A percentile compares a stretch with the other conserved stretches of the same genome.
These are phyloP conservation scores for Aquatica leii DNA, from an alignment of 2,888 invertebrate genomes.

Conservation along the genomic window DNA sequence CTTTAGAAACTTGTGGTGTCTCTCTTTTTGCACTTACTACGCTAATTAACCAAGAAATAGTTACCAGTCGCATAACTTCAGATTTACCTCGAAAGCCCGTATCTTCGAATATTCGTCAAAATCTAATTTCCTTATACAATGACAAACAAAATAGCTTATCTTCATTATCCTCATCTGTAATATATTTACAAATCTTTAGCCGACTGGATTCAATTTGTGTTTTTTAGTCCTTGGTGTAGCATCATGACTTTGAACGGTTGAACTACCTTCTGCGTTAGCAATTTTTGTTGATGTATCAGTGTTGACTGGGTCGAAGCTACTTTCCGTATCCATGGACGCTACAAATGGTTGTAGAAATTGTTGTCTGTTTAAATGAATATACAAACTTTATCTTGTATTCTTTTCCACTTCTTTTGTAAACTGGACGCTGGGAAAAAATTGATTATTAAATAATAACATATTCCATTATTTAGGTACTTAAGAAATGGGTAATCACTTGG, in stretches of 20 bases:
- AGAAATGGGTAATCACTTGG: background rate
- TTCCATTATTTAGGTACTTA: conserved; percentile 2
- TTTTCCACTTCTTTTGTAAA: conserved; percentile 45
- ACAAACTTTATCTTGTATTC: conserved; percentile 43
- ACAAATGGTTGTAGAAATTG: conserved; percentile 45
- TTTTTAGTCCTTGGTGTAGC: background rate
- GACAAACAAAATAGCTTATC: too few species aligned
- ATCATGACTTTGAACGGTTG: background rate
- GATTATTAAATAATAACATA: background rate
- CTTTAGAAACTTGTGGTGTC: too few species aligned
- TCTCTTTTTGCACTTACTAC: too few species aligned
- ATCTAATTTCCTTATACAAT: too few species aligned
- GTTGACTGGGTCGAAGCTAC: conserved; percentile 2
- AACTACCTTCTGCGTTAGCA: background rate
- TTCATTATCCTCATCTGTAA: conserved; percentile 38
- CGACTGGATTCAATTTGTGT: conserved; percentile 32
- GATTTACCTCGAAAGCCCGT: too few species aligned
- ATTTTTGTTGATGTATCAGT: background rate
- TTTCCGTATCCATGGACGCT: conserved; percentile 38
- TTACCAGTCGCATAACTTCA: too few species aligned
- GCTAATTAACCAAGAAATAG: too few species aligned
- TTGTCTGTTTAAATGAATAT: conserved; percentile 46
- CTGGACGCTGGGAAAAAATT: conserved; percentile 38
- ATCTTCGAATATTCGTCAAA: too few species aligned
- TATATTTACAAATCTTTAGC: conserved; percentile 44